A percentile compares a stretch with the other conserved stretches of the same genome.
Conservation (phyloP, 2,113 vertebrate species). For the Zosterops lateralis region DNA sequence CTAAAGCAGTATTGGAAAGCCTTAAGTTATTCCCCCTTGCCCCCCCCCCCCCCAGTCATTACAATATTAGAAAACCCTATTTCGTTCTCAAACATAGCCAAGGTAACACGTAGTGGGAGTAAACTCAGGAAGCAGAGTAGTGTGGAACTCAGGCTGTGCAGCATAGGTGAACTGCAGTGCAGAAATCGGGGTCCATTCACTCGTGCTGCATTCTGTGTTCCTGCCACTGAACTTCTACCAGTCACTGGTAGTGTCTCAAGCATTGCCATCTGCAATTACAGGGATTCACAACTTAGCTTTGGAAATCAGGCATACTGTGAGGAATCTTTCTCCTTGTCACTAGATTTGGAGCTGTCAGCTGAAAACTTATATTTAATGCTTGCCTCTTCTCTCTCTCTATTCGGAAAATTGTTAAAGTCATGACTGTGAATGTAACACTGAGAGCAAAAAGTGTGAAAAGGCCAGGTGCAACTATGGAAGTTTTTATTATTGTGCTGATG, state of each 20-base stretch:
- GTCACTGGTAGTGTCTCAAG: background rate
- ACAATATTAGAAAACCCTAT: background rate
- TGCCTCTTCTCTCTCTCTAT: background rate
- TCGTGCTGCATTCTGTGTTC: background rate
- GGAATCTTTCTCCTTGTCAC: background rate
- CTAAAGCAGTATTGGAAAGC: background rate
- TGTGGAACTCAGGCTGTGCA: background rate
- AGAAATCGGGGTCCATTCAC: background rate
- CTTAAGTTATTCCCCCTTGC: background rate
- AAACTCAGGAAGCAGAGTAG: background rate
- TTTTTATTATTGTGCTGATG: background rate
- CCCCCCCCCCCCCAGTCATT: background rate
- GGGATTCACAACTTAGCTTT: background rate
- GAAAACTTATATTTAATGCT: background rate
- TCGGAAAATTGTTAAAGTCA: background rate
- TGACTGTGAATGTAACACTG: background rate
- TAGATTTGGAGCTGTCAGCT: conserved; percentile 1
- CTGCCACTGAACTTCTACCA: background rate
- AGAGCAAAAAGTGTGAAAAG: background rate
- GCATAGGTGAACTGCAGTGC: background rate
- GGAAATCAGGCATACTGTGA: background rate
- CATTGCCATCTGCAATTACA: background rate
- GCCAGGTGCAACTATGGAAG: background rate
- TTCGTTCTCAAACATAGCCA: background rate
- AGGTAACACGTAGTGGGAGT: background rate